Percentiles rank a stretch among this genome's conserved stretches.
Evolutionary conservation across 1,140 invertebrate genomes (phyloP).

Genomic region (Cydia amplana): DNA sequence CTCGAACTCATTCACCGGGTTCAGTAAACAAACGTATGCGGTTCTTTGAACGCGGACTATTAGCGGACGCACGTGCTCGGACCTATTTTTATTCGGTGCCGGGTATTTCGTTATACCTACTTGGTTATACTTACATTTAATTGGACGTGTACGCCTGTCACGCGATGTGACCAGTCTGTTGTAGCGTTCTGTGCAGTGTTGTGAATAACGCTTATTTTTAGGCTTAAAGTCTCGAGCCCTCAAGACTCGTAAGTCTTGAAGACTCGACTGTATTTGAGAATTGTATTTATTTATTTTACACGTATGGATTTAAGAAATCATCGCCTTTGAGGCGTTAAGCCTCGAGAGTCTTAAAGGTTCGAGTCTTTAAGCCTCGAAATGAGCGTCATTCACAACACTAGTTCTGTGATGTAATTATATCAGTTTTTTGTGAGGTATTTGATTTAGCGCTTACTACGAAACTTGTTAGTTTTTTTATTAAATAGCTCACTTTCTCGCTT

Average conservation of each 20-base stretch:
- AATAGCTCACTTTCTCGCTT: too few species aligned
- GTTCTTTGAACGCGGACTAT: conserved; percentile 30
- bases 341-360: too few species aligned
- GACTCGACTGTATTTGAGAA: too few species aligned
- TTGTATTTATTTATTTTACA: too few species aligned
- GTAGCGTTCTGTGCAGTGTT: background rate
- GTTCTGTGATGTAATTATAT: background rate
- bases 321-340: too few species aligned
- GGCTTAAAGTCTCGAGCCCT: too few species aligned
- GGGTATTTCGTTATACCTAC: background rate
- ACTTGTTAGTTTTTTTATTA: too few species aligned
- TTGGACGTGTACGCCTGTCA: background rate
- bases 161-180: background rate
- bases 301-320: too few species aligned
- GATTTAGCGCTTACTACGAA: background rate
- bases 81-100: conserved; percentile 17
- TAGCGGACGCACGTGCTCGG: conserved; percentile 1
- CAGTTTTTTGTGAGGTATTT: background rate
- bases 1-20: conserved; percentile 17
- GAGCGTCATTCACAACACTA: too few species aligned
- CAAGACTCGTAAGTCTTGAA: too few species aligned
- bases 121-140: background rate
- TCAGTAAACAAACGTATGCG: conserved; percentile 21
- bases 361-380: too few species aligned
- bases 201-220: too few species aligned